Conservation (phyloP, 1,140 invertebrate species). For the Drosophila triauraria region DNA sequence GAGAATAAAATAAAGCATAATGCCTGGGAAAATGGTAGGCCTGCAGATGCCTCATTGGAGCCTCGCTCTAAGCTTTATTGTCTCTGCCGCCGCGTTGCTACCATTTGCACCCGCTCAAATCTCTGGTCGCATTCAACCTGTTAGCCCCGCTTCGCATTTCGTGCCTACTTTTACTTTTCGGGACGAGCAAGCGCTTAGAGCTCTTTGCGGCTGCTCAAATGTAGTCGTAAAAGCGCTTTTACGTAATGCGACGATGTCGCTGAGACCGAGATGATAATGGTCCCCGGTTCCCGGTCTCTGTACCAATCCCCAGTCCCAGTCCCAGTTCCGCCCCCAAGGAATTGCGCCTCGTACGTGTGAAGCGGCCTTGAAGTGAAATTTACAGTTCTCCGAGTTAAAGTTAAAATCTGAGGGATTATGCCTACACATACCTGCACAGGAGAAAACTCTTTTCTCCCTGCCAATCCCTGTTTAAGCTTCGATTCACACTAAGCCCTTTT, state of each 20-base stretch:
- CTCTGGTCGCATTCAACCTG: conserved; percentile 74
- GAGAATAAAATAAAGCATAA: conserved; percentile 27
- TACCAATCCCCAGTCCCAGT: background rate
- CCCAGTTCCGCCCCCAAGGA: conserved; percentile 42
- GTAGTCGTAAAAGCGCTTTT: conserved; percentile 80
- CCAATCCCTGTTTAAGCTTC: conserved; percentile 12
- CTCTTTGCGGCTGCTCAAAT: conserved; percentile 56
- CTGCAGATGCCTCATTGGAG: conserved; percentile 25
- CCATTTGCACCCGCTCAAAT: conserved; percentile 66
- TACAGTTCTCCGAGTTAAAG: conserved; percentile 36
- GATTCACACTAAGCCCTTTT: conserved; percentile 11
- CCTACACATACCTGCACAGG: conserved; percentile 35
- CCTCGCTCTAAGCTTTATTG: conserved; percentile 68
- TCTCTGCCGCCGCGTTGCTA: conserved; percentile 47
- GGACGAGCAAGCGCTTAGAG: conserved; percentile 9
- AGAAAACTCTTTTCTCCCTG: conserved; percentile 1
- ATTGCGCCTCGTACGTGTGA: conserved; percentile 63
- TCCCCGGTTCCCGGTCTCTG: conserved; percentile 25
- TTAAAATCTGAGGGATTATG: conserved; percentile 37
- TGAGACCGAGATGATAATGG: conserved; percentile 50
- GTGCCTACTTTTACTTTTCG: conserved; percentile 38
- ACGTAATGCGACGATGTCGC: conserved; percentile 72
- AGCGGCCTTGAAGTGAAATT: conserved; percentile 69
- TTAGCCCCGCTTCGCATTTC: conserved; percentile 41
- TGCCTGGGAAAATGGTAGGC: conserved; percentile 7